A percentile compares a stretch with the other conserved stretches of the same genome.
phyloP scores from a whole-genome alignment of 2,888 invertebrate species.

The Branchipolynoe longqiensis region DNA sequence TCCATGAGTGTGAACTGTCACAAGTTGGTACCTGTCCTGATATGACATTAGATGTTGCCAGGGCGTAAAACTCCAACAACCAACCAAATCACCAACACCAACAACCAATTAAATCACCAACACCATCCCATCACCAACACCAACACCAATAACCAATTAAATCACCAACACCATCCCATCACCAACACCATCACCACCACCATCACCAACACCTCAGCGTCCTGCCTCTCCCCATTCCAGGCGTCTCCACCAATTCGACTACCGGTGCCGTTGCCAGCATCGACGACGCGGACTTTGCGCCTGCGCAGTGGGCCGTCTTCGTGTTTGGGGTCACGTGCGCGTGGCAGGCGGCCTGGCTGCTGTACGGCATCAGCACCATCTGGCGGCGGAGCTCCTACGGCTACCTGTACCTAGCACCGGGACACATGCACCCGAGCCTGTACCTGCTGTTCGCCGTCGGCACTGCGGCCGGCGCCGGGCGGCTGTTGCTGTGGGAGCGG shows the following conservation, averaged over 20 bases:
- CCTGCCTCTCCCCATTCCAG: too few species aligned
- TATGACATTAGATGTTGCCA: too few species aligned
- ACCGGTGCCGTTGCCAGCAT: constrained; percentile 70
- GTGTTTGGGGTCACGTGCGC: constrained; percentile 76
- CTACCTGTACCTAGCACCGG: constrained; percentile 72
- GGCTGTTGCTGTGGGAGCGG: constrained; percentile 73
- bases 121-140: too few species aligned
- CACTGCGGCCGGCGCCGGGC: constrained; percentile 69
- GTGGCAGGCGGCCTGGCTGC: constrained; percentile 72
- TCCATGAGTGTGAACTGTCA: too few species aligned
- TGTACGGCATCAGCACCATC: constrained; percentile 71
- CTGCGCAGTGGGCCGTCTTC: constrained; percentile 76
- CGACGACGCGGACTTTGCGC: constrained; percentile 72
- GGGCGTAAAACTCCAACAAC: too few species aligned
- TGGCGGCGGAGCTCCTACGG: constrained; percentile 70
- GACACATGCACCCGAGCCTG: constrained; percentile 68
- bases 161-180: too few species aligned
- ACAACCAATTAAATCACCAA: too few species aligned
- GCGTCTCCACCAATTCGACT: constrained; percentile 3
- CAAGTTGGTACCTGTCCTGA: too few species aligned
- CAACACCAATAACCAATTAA: too few species aligned
- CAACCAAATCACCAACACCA: too few species aligned
- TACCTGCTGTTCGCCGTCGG: constrained; percentile 68
- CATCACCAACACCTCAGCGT: too few species aligned
- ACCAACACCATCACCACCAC: too few species aligned